Evolutionary conservation across 2,113 vertebrate species (phyloP).

Genomic region (Neolamprologus toae): DNA sequence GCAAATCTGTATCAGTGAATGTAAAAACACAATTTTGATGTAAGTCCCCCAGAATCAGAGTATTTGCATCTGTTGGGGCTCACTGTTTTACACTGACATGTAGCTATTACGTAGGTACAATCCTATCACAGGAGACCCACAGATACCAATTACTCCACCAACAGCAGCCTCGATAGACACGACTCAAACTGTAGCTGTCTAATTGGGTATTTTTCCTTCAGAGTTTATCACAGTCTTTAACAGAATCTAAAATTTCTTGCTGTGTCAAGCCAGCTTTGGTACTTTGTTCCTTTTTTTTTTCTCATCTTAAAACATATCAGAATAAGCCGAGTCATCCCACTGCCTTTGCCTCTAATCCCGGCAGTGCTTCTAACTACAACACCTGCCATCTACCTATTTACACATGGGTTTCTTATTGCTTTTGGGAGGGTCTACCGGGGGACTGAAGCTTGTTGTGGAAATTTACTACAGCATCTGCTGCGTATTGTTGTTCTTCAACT

Average conservation of each 20-base stretch:
- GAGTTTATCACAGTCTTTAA: background rate
- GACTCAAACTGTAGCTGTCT: background rate
- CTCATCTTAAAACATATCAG: slow-evolving; percentile 32
- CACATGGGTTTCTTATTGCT: slow-evolving; percentile 21
- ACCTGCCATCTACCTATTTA: slow-evolving; percentile 46
- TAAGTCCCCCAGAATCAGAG: background rate
- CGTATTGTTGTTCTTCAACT: slow-evolving; percentile 14
- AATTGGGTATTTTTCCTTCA: background rate
- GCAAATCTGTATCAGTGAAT: background rate
- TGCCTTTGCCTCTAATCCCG: slow-evolving; percentile 31
- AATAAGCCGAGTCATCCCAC: slow-evolving; percentile 13
- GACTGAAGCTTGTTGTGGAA: slow-evolving; percentile 23
- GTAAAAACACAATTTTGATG: background rate
- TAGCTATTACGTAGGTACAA: background rate
- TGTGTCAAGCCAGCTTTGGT: background rate
- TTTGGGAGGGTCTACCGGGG: slow-evolving; percentile 2
- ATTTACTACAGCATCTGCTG: slow-evolving; percentile 31
- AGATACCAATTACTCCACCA: slow-evolving; percentile 10
- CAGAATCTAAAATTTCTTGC: slow-evolving; percentile 5
- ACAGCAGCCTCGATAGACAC: background rate
- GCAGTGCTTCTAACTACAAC: slow-evolving; percentile 39
- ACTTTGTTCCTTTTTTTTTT: background rate
- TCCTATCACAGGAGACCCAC: background rate
- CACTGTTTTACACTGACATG: background rate
- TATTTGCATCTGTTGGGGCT: background rate